These are phyloP conservation scores for Erythrocercus mccallii DNA, from an alignment of 2,113 vertebrate genomes.

Conservation along the genomic window DNA sequence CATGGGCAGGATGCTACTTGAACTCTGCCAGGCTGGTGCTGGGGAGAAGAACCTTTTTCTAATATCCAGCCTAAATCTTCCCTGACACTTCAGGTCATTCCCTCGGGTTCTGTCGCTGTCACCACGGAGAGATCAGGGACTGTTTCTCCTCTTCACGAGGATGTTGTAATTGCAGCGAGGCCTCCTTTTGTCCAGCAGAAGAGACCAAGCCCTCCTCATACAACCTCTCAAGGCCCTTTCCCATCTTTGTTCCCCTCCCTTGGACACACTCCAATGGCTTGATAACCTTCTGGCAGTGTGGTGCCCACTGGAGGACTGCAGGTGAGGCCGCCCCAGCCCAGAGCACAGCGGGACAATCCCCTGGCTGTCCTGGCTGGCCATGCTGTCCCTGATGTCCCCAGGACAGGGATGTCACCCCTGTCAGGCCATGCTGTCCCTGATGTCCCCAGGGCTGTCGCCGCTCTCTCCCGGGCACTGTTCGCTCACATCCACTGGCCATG, in stretches of 20 bases:
- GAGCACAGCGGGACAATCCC: not conserved
- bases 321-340: rapidly evolving
- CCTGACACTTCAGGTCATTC: not conserved
- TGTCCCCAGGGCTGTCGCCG: not conserved
- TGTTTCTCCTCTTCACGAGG: rapidly evolving
- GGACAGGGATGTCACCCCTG: not conserved
- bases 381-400: not conserved
- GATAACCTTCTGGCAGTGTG: rapidly evolving
- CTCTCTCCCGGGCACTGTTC: not conserved
- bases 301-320: not conserved
- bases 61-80: not conserved
- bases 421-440: not conserved
- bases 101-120: rapidly evolving
- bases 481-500: rapidly evolving
- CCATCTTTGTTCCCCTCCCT: not conserved
- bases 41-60: not conserved
- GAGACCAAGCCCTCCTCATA: not conserved
- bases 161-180: not conserved
- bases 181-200: not conserved
- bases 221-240: not conserved
- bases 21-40: not conserved
- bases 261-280: not conserved
- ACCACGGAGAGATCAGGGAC: not conserved
- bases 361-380: not conserved
- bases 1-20: rapidly evolving